Percentiles rank a stretch among this genome's conserved stretches.
These are phyloP conservation scores for Megaceryle torquata DNA, from an alignment of 2,113 vertebrate genomes.

Conservation along the genomic window DNA sequence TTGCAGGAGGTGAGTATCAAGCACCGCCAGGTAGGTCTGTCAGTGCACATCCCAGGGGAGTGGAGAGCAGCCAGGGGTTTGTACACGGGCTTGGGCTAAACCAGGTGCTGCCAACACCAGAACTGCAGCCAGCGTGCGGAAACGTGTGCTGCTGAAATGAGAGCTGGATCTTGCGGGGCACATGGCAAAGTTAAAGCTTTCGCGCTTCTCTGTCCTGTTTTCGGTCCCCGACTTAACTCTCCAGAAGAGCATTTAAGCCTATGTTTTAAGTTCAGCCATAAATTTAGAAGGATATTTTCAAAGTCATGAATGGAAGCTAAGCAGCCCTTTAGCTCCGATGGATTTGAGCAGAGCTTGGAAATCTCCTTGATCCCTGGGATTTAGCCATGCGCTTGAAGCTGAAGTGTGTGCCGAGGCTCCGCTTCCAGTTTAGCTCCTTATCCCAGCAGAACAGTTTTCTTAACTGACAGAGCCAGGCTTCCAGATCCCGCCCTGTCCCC, in stretches of 20 bases:
- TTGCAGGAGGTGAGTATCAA: accelerated
- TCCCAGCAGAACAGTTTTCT: not conserved
- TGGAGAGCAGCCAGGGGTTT: not conserved
- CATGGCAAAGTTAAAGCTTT: not conserved
- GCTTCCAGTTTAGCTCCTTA: not conserved
- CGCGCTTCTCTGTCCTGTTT: not conserved
- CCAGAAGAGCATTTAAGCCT: not conserved
- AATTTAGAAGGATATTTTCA: not conserved
- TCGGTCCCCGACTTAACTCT: not conserved
- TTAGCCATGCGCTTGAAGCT: not conserved
- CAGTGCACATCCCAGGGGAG: accelerated
- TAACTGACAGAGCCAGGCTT: not conserved
- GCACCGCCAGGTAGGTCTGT: not conserved
- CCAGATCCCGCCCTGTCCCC: not conserved
- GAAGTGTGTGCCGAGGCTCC: not conserved
- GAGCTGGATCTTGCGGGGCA: not conserved
- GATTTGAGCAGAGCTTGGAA: not conserved
- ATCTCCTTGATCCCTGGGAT: not conserved
- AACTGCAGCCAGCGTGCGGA: not conserved
- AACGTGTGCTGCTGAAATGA: accelerated
- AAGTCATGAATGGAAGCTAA: not conserved
- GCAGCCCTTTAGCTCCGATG: not conserved
- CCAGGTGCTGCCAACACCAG: accelerated
- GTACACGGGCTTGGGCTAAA: not conserved
- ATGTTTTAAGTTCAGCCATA: not conserved